Base-by-base conservation (phyloP, 2,797 vertebrate genomes). In the Lateolabrax maculatus region DNA sequence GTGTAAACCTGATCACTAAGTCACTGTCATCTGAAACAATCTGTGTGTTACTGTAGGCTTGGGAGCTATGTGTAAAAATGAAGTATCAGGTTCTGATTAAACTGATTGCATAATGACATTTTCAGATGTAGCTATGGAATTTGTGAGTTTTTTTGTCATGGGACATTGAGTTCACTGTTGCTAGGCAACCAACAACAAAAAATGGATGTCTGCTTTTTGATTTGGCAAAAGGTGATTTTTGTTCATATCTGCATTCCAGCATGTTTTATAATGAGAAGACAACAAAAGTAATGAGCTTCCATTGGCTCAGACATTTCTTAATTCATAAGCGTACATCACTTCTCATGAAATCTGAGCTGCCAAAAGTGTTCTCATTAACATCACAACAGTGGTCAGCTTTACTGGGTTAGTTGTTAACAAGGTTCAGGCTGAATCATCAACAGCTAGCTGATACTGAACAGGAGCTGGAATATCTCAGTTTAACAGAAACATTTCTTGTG, bases 31-130 rank as follows among this genome's bases (percentile, higher is more conserved):
- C 41, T 60, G 23, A 13, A 56, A 29, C 6, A 31, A 10, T 46
- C 27, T 34, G 1, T 44, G 27, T 76, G 16, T 52, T 27, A 39
- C 34, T 19, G n/a, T 66, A 1, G 36, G 15, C 27, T 66, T 21
- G 25, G 25, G 5, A 61, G 37, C 18, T 52, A 12, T 36, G n/a
- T 44, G 21, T 56, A 36, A 25, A 11, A 21, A 66, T 39, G 21
- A n/a, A 3, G 7, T 23, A 23, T n/a, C 7, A 39, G 6, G 8
- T 23, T 9, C 6, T 37, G 0, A 23, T 51, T 31, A 15, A 51
- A 67, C 29, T 62, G 56, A 71, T 39, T n/a, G 31, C 39, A 53
- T 61, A 16, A 46, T 27, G 37, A 23, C 18, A 51, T 51, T 75
- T 68, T 31, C 13, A 25, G 9, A 61, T 52, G 9, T 21, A 23